A percentile compares a stretch with the other conserved stretches of the same genome.
phyloP scores from a whole-genome alignment of 2,888 invertebrate genomes.

The Apamea crenata region DNA sequence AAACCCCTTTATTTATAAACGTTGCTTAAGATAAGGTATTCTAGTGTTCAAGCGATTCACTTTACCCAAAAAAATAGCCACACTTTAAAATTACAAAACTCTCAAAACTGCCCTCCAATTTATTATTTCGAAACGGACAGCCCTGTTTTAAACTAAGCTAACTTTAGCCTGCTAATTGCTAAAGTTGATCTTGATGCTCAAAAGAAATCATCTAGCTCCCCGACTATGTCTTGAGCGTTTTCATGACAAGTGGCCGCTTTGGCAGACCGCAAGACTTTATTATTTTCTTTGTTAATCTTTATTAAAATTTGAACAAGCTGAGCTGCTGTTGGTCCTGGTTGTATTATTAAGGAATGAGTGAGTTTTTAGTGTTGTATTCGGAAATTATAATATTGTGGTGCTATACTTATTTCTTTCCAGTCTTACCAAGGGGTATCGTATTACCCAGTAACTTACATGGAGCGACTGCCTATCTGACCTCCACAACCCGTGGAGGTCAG shows the following conservation, averaged over 20 bases:
- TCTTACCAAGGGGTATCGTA: no score
- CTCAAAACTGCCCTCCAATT: neutral
- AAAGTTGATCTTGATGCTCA: slow-evolving; percentile 66
- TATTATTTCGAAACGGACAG: slow-evolving; percentile 33
- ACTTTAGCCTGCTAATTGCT: slow-evolving; percentile 67
- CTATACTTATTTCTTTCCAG: no score
- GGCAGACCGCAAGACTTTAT: slow-evolving; percentile 21
- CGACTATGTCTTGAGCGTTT: slow-evolving; percentile 37
- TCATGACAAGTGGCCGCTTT: slow-evolving; percentile 46
- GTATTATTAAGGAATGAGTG: neutral
- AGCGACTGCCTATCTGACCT: no score
- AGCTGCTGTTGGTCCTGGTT: neutral
- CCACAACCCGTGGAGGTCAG: no score
- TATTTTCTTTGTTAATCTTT: slow-evolving; percentile 48
- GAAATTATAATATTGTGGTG: neutral
- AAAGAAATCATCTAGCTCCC: slow-evolving; percentile 63
- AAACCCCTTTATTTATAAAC: no score
- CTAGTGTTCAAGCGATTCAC: neutral
- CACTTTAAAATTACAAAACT: neutral
- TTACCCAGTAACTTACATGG: no score
- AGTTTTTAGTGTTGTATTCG: neutral
- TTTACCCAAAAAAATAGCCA: neutral
- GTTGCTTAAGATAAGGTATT: no score
- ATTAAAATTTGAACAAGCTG: neutral
- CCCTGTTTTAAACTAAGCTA: slow-evolving; percentile 61